These are phyloP conservation scores for Rhinopithecus roxellana DNA, from an alignment of 2,113 vertebrate genomes.

Conservation along the genomic window DNA sequence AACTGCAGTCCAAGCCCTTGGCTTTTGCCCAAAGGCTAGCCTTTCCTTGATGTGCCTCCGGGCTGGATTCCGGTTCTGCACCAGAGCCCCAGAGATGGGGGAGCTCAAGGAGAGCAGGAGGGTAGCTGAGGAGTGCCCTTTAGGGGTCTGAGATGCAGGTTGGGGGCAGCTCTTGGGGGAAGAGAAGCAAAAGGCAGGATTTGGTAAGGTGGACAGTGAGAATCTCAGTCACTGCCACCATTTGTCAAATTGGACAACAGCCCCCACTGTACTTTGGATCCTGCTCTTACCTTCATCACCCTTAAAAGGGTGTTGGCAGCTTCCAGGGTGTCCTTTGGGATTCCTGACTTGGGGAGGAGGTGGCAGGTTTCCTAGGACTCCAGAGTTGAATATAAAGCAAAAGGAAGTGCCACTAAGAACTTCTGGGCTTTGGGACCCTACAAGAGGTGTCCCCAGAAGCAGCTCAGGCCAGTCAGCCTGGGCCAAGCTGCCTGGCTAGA, in stretches of 20 bases:
- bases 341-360: neutral
- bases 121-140: neutral
- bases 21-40: neutral
- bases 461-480: neutral
- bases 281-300: neutral
- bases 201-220: neutral
- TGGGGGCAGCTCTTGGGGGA: neutral
- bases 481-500: neutral
- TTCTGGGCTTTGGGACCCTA: neutral
- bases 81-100: neutral
- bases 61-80: neutral
- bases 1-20: neutral
- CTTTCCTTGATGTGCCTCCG: neutral
- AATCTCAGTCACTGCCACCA: neutral
- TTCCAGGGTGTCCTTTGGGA: neutral
- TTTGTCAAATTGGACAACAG: neutral
- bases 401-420: neutral
- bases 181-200: neutral
- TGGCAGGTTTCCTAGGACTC: neutral
- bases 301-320: neutral
- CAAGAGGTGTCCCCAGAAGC: neutral
- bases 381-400: neutral
- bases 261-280: neutral
- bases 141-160: neutral
- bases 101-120: neutral